Evolutionary conservation across 2,888 invertebrate genomes (phyloP), one percentile per base, ranked within the genome.

Genomic region (Empis livida): DNA sequence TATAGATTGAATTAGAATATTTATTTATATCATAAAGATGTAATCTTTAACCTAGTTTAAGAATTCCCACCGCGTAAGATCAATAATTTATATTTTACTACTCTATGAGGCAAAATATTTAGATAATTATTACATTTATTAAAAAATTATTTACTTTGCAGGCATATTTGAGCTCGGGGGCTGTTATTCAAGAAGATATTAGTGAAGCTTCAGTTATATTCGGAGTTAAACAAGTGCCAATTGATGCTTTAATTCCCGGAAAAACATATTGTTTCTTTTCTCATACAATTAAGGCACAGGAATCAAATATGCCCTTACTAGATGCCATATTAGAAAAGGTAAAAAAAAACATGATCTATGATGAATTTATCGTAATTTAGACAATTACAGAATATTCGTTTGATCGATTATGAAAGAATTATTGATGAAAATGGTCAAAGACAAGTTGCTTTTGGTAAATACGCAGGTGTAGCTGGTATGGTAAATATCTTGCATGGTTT

Each of bases 181-280:
- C 97, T 1, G 75, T 84, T 13, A 79, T 97, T 41, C 89, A 89
- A 63, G 99, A 99, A 65, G 97, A 99, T 63, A 89, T 99, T 50
- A 89, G 89, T 57, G 93, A 95, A 61, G 96, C 99, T 0, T 85
- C 83, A 39, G 84, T 99, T 1, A 94, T 99, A 57, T 92, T 99
- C 61, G 97, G 99, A 0, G 99, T 99, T 5, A 99, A 99, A 45
- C 68, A 68, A 53, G 68, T 68, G 0, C 96, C 96, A 0, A 80
- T 92, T 10, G 94, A 95, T 61, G 79, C 87, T 38, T 75, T 99
- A 10, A 83, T 96, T 51, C 93, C 96, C 0, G 85, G 95, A 62
- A 96, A 95, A 71, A 97, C 99, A 0, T 99, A 97, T 64, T 95
- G 94, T 60, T 89, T 99, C 70, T 99, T 99, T 70, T 97, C 97